phyloP scores from a whole-genome alignment of 1,140 invertebrate species.

The Meloidogyne floridensis region DNA sequence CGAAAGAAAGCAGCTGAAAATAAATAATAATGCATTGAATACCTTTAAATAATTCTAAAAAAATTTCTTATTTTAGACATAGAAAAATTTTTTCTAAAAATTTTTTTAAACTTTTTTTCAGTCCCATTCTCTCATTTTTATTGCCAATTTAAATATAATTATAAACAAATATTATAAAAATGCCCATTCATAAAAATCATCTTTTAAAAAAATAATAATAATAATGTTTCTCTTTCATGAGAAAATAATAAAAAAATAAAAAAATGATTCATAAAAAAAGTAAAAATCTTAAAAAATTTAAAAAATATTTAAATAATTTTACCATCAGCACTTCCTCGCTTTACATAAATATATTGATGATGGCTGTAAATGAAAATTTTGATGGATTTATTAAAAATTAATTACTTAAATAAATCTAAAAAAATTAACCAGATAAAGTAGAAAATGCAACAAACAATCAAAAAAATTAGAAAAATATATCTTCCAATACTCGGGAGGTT shows the following conservation, averaged over 20 bases:
- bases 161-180: not conserved
- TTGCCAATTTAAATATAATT: not conserved
- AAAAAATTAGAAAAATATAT: not conserved
- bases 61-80: not conserved
- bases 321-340: conserved; percentile 66
- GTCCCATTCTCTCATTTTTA: too few relatives aligned
- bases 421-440: not conserved
- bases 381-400: conserved; percentile 10
- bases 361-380: conserved; percentile 13
- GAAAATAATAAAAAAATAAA: not conserved
- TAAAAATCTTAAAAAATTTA: too few relatives aligned
- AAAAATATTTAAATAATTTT: conserved; percentile 25
- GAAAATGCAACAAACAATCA: not conserved
- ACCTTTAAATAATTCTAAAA: too few relatives aligned
- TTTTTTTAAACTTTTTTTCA: too few relatives aligned
- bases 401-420: conserved; percentile 10
- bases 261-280: not conserved
- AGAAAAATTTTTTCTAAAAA: too few relatives aligned
- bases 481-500: not conserved
- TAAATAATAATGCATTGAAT: too few relatives aligned
- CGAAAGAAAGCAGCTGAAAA: conserved; percentile 52
- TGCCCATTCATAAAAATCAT: not conserved
- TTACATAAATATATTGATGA: conserved; percentile 64
- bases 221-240: not conserved
- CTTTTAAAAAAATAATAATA: not conserved